Evolutionary conservation across 2,113 vertebrate genomes (phyloP).

Genomic region (Cephalopterus ornatus): DNA sequence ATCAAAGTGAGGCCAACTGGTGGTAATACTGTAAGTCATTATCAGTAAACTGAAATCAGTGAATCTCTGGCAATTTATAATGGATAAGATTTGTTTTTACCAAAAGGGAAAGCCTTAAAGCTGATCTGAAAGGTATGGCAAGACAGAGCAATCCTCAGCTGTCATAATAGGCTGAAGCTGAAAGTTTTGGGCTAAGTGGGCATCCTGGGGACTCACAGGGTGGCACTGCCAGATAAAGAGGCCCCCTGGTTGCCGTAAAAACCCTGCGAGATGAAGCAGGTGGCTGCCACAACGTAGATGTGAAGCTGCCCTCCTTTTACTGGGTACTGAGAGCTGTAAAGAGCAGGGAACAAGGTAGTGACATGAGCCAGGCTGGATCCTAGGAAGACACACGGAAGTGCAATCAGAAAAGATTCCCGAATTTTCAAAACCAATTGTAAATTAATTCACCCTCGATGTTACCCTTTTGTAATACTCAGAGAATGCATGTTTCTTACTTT

Average conservation of each 20-base stretch:
- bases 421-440: background rate
- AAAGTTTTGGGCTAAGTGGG: background rate
- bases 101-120: background rate
- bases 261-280: background rate
- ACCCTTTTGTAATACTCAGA: background rate
- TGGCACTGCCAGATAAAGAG: background rate
- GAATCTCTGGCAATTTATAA: background rate
- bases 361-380: background rate
- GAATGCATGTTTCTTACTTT: background rate
- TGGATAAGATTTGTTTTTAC: background rate
- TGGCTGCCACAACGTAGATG: background rate
- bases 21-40: background rate
- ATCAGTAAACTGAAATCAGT: background rate
- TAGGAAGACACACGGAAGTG: background rate
- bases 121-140: background rate
- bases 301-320: background rate
- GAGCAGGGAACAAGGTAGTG: background rate
- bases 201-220: background rate
- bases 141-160: background rate
- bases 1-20: background rate
- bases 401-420: background rate
- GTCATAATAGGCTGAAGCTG: background rate
- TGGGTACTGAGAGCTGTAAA: background rate
- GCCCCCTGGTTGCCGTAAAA: background rate
- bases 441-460: background rate